Percentiles rank a stretch among this genome's conserved stretches.
Conservation (phyloP, 2,113 vertebrate genomes). For the rat (Rattus norvegicus) region GRCr8 NC_086027.1:77089501-77090000, state of each 20-base stretch:
- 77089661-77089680: neutral
- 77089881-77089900: neutral
- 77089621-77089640: neutral
- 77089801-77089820: neutral
- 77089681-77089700: neutral
- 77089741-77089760: neutral
- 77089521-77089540: neutral
- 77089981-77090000: neutral
- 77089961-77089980: neutral
- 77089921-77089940: neutral
- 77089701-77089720: neutral
- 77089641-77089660: neutral
- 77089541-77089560: neutral
- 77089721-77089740: neutral
- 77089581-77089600: neutral
- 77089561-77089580: neutral
- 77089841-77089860: neutral
- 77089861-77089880: neutral
- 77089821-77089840: neutral
- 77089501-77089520: neutral
- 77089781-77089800: neutral
- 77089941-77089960: neutral
- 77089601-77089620: neutral
- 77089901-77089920: neutral
- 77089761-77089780: neutral